phyloP scores from a whole-genome alignment of 92 coral and sea anemone species.

The Palythoa grandiflora region DNA sequence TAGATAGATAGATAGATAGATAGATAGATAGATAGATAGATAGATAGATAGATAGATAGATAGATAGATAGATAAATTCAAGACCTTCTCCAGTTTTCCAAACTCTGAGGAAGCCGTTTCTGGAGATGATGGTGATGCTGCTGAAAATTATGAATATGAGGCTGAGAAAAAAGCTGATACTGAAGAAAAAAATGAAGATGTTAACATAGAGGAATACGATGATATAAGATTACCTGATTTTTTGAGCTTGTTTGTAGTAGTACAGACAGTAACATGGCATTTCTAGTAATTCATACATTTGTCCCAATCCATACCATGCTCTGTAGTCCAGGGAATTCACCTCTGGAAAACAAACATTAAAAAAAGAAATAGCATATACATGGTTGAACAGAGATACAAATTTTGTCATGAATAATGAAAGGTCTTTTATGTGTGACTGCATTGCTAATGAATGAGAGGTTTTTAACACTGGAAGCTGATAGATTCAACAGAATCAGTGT shows the following conservation, averaged over 20 bases:
- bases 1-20: too few relatives aligned
- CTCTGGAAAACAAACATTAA: slow-evolving; percentile 60
- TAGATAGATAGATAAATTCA: too few relatives aligned
- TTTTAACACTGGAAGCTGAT: too few relatives aligned
- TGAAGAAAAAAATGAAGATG: not conserved
- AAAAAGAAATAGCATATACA: not conserved
- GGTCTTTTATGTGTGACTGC: too few relatives aligned
- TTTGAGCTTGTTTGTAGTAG: slow-evolving; percentile 97
- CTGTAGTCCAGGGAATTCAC: slow-evolving; percentile 90
- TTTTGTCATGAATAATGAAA: too few relatives aligned
- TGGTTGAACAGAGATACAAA: not conserved
- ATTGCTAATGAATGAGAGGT: too few relatives aligned
- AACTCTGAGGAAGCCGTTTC: not conserved
- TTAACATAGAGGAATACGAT: not conserved
- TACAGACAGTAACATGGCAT: slow-evolving; percentile 96
- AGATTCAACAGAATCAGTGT: too few relatives aligned
- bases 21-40: too few relatives aligned
- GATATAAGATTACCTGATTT: slow-evolving; percentile 68
- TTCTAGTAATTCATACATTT: slow-evolving; percentile 93
- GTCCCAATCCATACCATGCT: slow-evolving; percentile 99
- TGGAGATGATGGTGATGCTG: not conserved
- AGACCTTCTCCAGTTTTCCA: not conserved
- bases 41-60: too few relatives aligned
- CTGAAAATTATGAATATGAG: not conserved
- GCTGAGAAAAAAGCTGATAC: not conserved